Conservation (phyloP, 2,113 vertebrate species). For the Puma concolor region DNA sequence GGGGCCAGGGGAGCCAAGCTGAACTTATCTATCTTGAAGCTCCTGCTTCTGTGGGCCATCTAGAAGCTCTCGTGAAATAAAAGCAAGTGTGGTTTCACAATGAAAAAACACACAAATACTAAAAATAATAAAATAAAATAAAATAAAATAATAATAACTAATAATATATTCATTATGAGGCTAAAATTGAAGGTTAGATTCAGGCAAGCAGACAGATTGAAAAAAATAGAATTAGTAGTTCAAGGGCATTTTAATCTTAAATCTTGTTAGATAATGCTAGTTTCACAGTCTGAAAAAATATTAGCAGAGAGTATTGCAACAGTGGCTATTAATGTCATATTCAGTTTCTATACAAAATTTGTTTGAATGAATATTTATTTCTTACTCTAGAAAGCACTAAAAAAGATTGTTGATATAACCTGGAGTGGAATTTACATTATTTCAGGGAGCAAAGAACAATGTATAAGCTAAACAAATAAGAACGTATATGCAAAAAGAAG, state of each 20-base stretch:
- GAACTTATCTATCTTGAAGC: slow-evolving; percentile 81
- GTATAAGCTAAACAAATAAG: background rate
- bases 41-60: slow-evolving; percentile 85
- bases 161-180: background rate
- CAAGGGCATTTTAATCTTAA: background rate
- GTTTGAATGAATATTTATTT: background rate
- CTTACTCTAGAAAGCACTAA: background rate
- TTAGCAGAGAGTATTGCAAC: background rate
- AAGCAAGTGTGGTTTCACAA: background rate
- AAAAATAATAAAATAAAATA: background rate
- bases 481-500: background rate
- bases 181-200: background rate
- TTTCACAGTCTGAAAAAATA: background rate
- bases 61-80: slow-evolving; percentile 88
- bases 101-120: background rate
- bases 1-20: slow-evolving; percentile 82
- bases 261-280: background rate
- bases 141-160: background rate
- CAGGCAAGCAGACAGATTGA: background rate
- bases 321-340: background rate
- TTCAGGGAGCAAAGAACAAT: background rate
- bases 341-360: background rate
- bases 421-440: background rate
- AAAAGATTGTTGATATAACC: background rate
- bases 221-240: background rate